Evolutionary conservation across 1,140 invertebrate species (phyloP), one percentile per base, ranked within the genome.

Genomic region (Anoplophora glabripennis): DNA sequence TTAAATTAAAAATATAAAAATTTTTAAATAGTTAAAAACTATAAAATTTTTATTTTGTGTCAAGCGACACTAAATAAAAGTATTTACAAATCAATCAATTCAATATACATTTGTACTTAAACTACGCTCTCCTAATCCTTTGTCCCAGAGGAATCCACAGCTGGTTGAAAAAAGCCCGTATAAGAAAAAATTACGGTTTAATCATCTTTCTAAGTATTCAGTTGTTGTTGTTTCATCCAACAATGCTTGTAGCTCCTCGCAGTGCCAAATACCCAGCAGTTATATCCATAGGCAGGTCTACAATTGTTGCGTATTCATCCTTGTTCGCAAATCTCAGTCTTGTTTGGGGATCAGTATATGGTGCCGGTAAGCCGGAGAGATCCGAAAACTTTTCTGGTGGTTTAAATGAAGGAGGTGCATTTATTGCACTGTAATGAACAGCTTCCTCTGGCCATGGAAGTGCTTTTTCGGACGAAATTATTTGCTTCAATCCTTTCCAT

Each of bases 331-430:
- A 96, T 63, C 87, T 83, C 9, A 96, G 78, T 72, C 94, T 93
- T 9, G 90, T 94, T 70, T 94, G 89, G 15, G 93, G 90, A 82
- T 96, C 93, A 65, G 89, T 89, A 68, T 96, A 97, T 44, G 87
- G 87, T 44, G 92, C 87, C 48, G 86, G 84, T 49, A 96, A 72
- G 1, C 93, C 93, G 65, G 92, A 94, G 52, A 96, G 87, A 73
- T 96, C 94, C 0, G 93, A 96, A 77, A 96, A 96, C 70, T 95
- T 96, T 73, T 94, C 94, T 1, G 90, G 84, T 18, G 93, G 94
- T 74, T 86, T 89, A 65, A 94, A 92, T 54, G 92, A 92, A 36
- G 93, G 92, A 14, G 92, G 92, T 34, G 92, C 92, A 79, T 94
- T 93, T 58, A 96, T 89, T 38, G 84, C 86, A 71, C 86, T 88